Base-by-base conservation (phyloP, 2,888 invertebrate genomes). In the Lasioglossum marginatum region DNA sequence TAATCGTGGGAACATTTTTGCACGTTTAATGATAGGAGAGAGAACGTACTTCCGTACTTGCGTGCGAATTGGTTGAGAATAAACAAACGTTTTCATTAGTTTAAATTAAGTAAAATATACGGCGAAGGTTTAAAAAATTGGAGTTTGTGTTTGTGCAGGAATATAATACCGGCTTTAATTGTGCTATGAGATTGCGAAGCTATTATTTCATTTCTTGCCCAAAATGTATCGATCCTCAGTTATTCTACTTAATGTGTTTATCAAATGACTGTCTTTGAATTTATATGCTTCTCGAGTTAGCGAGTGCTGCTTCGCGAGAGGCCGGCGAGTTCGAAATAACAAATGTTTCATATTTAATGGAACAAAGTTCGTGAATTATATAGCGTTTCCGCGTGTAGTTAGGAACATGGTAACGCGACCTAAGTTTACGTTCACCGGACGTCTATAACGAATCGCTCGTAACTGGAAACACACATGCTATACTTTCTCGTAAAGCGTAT, bases 401-500 rank as follows among this genome's bases (percentile, higher is more conserved):
- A 34, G 37, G 37, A 68, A 37, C 23, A 37, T 68, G 68, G 34
- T 63, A 72, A 76, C 73, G 85, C 8, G n/a, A 75, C 60, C 57
- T 40, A 71, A 79, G 40, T 79, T 85, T 70, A 82, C 27, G 72
- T 81, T 73, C 48, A 37, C 68, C 60, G 23, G 27, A 6, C 12
- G 40, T n/a, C 34, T 78, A 10, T 63, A 45, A 72, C 37, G 79
- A 48, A 48, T 72, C 70, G 23, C 57, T 23, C 31, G 10, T 43
- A 43, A 16, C n/a, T 12, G 48, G 37, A 31, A 60, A 37, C 72
- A 48, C 71, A 72, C 72, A 40, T 57, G 75, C 60, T 6, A 23
- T 81, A 79, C 66, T 23, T 76, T 73, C 79, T 79, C 57, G 71
- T 60, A 76, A 75, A 77, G 43, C 37, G 60, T 78, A 81, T 77